Evolutionary conservation across 92 coral and sea anemone species (phyloP).

Genomic region (Scolanthus callimorphus): DNA sequence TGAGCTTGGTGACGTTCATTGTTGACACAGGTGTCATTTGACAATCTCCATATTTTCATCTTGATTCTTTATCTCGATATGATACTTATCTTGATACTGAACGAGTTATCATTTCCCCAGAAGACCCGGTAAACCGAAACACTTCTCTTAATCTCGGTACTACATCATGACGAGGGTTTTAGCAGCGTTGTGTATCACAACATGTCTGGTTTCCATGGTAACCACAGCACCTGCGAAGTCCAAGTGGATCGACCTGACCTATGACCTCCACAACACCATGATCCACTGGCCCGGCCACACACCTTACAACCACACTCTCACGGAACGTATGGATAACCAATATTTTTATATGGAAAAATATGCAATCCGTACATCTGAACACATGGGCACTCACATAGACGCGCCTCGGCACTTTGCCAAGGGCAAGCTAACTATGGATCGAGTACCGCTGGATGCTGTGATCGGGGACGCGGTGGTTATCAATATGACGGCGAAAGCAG

Average conservation of each 20-base stretch:
- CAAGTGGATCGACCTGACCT: constrained; percentile 8
- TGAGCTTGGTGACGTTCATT: too few species aligned
- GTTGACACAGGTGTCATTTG: too few species aligned
- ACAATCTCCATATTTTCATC: too few species aligned
- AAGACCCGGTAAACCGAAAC: too few species aligned
- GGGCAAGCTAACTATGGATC: constrained; percentile 35
- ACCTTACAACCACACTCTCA: constrained; percentile 20
- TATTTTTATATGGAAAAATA: neutral
- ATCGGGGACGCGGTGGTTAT: too few species aligned
- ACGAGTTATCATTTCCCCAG: too few species aligned
- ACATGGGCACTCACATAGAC: constrained; percentile 74
- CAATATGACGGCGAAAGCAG: too few species aligned
- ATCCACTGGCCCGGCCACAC: constrained; percentile 52
- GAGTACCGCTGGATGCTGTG: constrained; percentile 56
- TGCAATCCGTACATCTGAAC: constrained; percentile 31
- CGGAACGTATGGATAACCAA: neutral
- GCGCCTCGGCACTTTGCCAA: constrained; percentile 54
- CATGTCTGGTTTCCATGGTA: neutral
- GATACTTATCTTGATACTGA: too few species aligned
- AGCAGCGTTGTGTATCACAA: too few species aligned
- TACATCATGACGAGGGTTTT: too few species aligned
- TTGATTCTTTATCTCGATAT: too few species aligned
- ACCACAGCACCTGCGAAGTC: neutral
- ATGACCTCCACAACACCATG: constrained; percentile 35
- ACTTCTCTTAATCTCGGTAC: too few species aligned